Percentiles rank a stretch among this genome's conserved stretches.
Conservation (phyloP, 2,888 invertebrate species). For the Spisula solida region DNA sequence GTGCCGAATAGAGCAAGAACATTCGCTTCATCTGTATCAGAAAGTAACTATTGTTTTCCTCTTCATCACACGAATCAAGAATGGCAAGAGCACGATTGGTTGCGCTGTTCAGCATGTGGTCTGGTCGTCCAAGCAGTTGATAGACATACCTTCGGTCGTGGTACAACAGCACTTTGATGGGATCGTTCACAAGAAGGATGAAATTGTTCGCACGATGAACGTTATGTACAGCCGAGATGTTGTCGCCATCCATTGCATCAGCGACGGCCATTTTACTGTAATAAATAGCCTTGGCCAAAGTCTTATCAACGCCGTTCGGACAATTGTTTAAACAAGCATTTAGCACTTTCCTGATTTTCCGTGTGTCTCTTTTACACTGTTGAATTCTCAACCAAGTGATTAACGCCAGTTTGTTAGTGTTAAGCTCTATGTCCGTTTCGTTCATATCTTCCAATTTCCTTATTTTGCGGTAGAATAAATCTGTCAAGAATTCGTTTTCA, state of each 20-base stretch:
- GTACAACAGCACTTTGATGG: background rate
- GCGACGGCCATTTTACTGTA: conserved; percentile 26
- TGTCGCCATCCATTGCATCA: background rate
- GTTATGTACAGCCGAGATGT: background rate
- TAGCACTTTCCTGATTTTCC: background rate
- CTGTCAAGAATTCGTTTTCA: background rate
- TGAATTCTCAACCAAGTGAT: conserved; percentile 24
- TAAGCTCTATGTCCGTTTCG: background rate
- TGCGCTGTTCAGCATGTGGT: background rate
- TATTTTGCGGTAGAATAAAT: background rate
- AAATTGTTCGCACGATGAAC: background rate
- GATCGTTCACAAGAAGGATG: background rate
- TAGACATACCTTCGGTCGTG: conserved; percentile 28
- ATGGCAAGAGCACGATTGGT: background rate
- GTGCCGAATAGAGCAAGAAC: conserved; percentile 13
- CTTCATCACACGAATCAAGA: background rate
- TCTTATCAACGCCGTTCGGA: conserved; percentile 16
- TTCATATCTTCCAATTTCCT: background rate
- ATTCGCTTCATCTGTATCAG: conserved; percentile 18
- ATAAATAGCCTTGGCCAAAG: background rate
- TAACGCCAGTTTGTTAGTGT: background rate
- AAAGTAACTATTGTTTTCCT: background rate
- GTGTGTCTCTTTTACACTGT: conserved; percentile 28
- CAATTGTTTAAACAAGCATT: background rate
- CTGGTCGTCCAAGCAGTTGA: conserved; percentile 5